Conservation (phyloP, 2,797 vertebrate species). For the Xenops minutus region DNA sequence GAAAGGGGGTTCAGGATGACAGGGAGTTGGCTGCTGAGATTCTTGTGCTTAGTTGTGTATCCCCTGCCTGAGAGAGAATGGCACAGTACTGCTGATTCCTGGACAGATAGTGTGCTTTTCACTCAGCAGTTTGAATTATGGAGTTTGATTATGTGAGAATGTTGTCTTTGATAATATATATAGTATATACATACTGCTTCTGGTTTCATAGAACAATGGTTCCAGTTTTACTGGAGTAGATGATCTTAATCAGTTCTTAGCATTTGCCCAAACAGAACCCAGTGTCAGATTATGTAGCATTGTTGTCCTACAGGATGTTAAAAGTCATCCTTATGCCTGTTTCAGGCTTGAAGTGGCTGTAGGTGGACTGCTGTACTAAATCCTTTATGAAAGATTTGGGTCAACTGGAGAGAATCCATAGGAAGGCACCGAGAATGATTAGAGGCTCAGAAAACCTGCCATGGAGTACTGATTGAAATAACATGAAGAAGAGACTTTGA, state of each 20-base stretch:
- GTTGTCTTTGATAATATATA: neutral
- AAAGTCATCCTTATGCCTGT: neutral
- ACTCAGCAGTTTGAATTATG: neutral
- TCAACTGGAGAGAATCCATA: neutral
- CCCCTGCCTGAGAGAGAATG: neutral
- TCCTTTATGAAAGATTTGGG: conserved; percentile 24
- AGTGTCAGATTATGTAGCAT: neutral
- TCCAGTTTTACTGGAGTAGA: neutral
- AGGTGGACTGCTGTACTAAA: neutral
- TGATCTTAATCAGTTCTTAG: neutral
- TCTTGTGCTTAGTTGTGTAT: neutral
- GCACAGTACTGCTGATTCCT: neutral
- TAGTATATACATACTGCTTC: neutral
- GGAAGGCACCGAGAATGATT: neutral
- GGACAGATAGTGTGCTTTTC: neutral
- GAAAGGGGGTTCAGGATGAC: neutral
- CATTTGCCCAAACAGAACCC: neutral
- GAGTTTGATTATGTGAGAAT: neutral
- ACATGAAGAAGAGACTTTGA: neutral
- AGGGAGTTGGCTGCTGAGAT: neutral
- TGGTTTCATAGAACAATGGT: neutral
- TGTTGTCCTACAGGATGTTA: neutral
- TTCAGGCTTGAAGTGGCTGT: neutral
- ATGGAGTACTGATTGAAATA: neutral
- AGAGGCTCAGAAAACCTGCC: neutral